A percentile compares a stretch with the other conserved stretches of the same genome.
Conservation (phyloP, 2,113 vertebrate genomes). For the Sturnus vulgaris region DNA sequence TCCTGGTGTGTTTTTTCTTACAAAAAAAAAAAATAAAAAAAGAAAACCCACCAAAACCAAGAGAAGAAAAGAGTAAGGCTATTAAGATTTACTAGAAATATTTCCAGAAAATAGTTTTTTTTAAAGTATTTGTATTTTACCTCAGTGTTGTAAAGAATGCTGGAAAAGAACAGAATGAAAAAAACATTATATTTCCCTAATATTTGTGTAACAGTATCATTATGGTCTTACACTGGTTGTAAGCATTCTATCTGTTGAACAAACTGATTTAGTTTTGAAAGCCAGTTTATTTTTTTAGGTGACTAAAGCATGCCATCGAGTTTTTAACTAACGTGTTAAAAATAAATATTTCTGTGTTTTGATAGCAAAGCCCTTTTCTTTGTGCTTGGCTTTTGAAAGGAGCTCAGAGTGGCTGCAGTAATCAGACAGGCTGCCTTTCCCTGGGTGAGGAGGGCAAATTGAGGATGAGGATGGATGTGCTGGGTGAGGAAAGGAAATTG, state of each 20-base stretch:
- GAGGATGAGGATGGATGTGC: background rate
- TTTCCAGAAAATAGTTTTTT: background rate
- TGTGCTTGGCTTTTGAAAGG: background rate
- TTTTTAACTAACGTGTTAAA: slow-evolving; percentile 47
- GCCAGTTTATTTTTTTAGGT: slow-evolving; percentile 42
- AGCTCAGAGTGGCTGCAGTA: background rate
- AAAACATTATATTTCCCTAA: background rate
- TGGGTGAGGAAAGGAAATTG: slow-evolving; percentile 20
- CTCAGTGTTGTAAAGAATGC: background rate
- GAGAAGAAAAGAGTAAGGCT: background rate
- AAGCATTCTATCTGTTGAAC: background rate
- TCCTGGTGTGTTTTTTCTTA: slow-evolving; percentile 1
- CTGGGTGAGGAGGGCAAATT: slow-evolving; percentile 17
- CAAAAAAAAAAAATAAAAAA: background rate
- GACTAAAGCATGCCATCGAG: background rate
- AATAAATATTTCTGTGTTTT: slow-evolving; percentile 50
- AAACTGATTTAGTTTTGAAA: slow-evolving; percentile 12
- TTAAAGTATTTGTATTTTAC: background rate
- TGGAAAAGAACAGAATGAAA: background rate
- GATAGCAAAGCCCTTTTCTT: slow-evolving; percentile 16
- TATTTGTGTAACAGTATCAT: background rate
- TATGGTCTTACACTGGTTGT: background rate
- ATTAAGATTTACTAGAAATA: background rate
- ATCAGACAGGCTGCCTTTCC: background rate
- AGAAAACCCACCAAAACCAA: background rate